A percentile compares a stretch with the other conserved stretches of the same genome.
phyloP scores from a whole-genome alignment of 2,113 vertebrate species.

The Leptobrachium leishanense region DNA sequence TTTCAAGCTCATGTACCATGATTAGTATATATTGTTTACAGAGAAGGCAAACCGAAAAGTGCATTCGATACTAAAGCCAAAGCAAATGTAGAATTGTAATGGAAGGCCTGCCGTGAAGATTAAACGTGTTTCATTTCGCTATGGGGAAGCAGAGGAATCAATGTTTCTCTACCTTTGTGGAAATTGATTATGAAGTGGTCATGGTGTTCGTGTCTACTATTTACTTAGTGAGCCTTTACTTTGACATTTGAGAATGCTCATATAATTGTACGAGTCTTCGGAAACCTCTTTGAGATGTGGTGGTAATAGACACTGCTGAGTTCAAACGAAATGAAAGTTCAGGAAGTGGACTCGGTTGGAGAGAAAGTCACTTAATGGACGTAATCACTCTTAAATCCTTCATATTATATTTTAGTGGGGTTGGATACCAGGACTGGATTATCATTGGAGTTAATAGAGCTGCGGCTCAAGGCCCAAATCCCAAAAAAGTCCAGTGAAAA shows the following conservation, averaged over 20 bases:
- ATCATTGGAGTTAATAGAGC: too few relatives aligned
- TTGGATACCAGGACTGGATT: too few relatives aligned
- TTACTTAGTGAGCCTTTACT: slow-evolving; percentile 8
- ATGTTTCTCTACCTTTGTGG: slow-evolving; percentile 39
- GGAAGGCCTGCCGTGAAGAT: slow-evolving; percentile 6
- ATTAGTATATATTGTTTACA: slow-evolving; percentile 24
- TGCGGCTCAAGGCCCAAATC: too few relatives aligned
- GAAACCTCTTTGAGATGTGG: background rate
- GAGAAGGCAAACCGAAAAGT: slow-evolving; percentile 5
- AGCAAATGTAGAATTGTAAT: slow-evolving; percentile 23
- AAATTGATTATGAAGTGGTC: slow-evolving; percentile 34
- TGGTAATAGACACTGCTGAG: background rate
- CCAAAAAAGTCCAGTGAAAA: too few relatives aligned
- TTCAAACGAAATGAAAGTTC: too few relatives aligned
- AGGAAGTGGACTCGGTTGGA: too few relatives aligned
- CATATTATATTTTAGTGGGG: too few relatives aligned
- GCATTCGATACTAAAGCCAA: slow-evolving; percentile 22
- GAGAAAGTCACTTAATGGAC: too few relatives aligned
- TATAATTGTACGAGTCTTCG: background rate
- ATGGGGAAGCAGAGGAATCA: slow-evolving; percentile 26
- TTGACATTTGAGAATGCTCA: slow-evolving; percentile 10
- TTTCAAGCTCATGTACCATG: background rate
- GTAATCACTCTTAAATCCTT: too few relatives aligned
- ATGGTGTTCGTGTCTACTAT: background rate
- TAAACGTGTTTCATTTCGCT: slow-evolving; percentile 18